A percentile compares a stretch with the other conserved stretches of the same genome.
These are phyloP conservation scores for Protonemura montana DNA, from an alignment of 2,888 invertebrate species.

Conservation along the genomic window DNA sequence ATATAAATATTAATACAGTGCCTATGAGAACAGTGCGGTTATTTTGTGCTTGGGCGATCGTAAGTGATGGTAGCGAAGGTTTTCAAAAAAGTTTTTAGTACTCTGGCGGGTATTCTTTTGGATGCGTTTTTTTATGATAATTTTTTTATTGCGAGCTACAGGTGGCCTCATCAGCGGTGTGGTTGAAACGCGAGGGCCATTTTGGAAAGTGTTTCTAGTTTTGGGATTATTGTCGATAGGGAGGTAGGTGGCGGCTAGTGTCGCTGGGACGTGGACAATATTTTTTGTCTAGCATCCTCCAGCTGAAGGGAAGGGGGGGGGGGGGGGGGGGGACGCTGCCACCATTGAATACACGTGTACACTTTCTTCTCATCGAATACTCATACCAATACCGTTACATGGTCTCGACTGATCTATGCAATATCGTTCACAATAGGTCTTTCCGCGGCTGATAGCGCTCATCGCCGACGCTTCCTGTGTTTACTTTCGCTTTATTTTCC, in stretches of 20 bases:
- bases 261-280: background rate
- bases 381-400: background rate
- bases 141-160: slow-evolving; percentile 8
- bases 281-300: background rate
- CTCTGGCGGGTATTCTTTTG: background rate
- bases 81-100: background rate
- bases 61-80: slow-evolving; percentile 18
- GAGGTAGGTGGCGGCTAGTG: background rate
- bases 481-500: background rate
- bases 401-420: background rate
- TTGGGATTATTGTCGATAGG: background rate
- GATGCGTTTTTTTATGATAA: background rate
- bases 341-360: background rate
- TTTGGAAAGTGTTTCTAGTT: background rate
- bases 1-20: too few species aligned
- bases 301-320: background rate
- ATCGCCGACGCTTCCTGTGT: background rate
- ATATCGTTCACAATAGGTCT: background rate
- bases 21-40: slow-evolving; percentile 13
- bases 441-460: background rate
- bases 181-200: background rate
- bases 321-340: background rate
- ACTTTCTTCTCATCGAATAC: background rate
- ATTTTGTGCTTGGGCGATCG: background rate
- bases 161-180: background rate